These are phyloP conservation scores for Heloderma charlesbogerti DNA, from an alignment of 2,113 vertebrate genomes.

Conservation along the genomic window DNA sequence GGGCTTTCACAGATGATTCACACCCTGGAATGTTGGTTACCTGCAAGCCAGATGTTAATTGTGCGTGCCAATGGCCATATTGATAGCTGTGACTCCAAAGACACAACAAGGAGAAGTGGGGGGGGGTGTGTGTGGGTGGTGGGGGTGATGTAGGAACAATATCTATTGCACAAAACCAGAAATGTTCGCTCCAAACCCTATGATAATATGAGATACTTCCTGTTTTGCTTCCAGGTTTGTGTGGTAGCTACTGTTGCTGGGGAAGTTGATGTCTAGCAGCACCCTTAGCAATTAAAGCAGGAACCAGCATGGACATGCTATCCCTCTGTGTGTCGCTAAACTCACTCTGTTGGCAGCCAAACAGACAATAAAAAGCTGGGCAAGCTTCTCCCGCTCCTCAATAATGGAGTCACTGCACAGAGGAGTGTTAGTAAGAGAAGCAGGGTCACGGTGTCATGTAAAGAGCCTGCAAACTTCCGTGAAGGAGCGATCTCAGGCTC, in stretches of 20 bases:
- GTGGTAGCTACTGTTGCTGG: constrained; percentile 2
- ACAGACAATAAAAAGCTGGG: neutral
- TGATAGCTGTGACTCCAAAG: neutral
- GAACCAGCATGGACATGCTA: constrained; percentile 10
- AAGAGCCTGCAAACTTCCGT: no score
- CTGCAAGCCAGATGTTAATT: neutral
- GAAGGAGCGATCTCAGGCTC: no score
- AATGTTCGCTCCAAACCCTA: neutral
- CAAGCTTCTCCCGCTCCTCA: constrained; percentile 7
- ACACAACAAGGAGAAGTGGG: no score
- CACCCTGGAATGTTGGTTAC: neutral
- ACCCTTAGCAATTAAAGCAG: constrained; percentile 3
- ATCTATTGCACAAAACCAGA: neutral
- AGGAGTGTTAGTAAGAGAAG: neutral
- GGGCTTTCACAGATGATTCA: neutral
- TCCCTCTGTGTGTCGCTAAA: neutral
- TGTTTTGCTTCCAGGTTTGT: constrained; percentile 10
- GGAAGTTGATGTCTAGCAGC: neutral
- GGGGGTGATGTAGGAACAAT: neutral
- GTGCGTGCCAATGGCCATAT: neutral
- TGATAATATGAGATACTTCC: neutral
- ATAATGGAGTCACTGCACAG: neutral
- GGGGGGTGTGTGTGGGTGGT: neutral
- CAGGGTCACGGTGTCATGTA: no score
- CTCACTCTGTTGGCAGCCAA: constrained; percentile 5